Base-by-base conservation (phyloP, 1,140 invertebrate genomes). In the Leptonema lineaticorne region DNA sequence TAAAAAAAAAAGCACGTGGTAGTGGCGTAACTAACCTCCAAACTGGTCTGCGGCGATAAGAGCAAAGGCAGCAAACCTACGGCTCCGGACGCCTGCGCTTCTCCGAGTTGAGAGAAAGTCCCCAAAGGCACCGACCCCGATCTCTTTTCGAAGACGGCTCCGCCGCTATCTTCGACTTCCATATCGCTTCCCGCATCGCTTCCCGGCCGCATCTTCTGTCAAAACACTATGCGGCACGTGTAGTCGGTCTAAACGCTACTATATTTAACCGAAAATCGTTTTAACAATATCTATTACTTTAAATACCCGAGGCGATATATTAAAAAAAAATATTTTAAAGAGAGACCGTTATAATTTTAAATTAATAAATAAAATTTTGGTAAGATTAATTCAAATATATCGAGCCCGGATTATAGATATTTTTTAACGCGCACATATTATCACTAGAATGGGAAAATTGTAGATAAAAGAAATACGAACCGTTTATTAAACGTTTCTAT, bases 1-100 rank as follows among this genome's bases (percentile, higher is more conserved):
- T 69, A 68, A 29, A 6, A 72, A 73, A 71, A 75, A 74, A 76
- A 45, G 11, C 18, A 63, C 16, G 41, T 63, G 59, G 26, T 27
- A 16, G 14, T 46, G 33, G 41, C 59, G 59, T 45, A 63, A 46
- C 62, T 50, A 48, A 64, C 62, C 62, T 64, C 45, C 16, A 37
- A 33, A 37, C 28, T 27, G 41, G 11, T 50, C 1, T 16, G 41
- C 7, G 62, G 27, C 45, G 27, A n/a, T 9, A 53, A 11, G 9
- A 64, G 62, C 20, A 22, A 6, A 2, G 41, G 29, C 24, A 64
- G 41, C 0, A 64, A 28, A 2, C 24, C 24, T 0, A 26, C 24
- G 1, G 45, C 62, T 14, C 30, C 62, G 0, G 45, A 26, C 2
- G 14, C 62, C 22, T 41, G 62, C 0, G 30, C 62, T 20, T 46